Base-by-base conservation (phyloP, 2,888 invertebrate genomes). In the Luperina nickerlii region DNA sequence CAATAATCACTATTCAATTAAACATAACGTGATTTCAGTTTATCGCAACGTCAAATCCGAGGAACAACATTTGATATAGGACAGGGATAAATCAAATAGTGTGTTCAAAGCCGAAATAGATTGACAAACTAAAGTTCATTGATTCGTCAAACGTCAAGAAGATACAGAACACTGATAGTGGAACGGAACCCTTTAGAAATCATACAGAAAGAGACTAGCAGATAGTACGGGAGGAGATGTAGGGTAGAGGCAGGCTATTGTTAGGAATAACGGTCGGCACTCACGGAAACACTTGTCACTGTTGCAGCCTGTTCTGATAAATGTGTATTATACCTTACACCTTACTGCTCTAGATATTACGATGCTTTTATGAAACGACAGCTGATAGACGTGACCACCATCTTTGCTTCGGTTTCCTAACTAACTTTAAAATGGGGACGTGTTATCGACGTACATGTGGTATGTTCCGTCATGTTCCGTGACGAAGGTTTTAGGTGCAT, bases 201-300 rank as follows among this genome's bases (percentile, higher is more conserved):
- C 94, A 91, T 90, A 90, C 90, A 94, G 93, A 94, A 94, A 94
- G 92, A 92, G 91, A 89, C 90, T 92, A 87, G 93, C 93, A 94
- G 94, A 95, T 96, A 95, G 94, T 94, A 90, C 87, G 88, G 90
- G 90, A 90, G 89, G 90, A 92, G 94, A 94, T 93, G 94, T 94
- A 92, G 94, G 94, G 94, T 94, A 92, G 87, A 65, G 57, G 63
- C 63, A 76, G 54, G 5, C 92, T 92, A 94, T 96, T 96, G 96
- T 96, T 93, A 93, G 89, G 89, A 90, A 92, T 94, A 94, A 94
- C 95, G 92, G 93, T 92, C 92, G 94, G 92, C 94, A 93, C 93
- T 95, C 94, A 94, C 96, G 96, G 96, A 96, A 96, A 91, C 94
- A 95, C 96, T 95, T 95, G 95, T 96, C 96, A 96, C 91, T 95